Evolutionary conservation across 2,888 invertebrate genomes (phyloP).

Genomic region (Pterostichus niger): DNA sequence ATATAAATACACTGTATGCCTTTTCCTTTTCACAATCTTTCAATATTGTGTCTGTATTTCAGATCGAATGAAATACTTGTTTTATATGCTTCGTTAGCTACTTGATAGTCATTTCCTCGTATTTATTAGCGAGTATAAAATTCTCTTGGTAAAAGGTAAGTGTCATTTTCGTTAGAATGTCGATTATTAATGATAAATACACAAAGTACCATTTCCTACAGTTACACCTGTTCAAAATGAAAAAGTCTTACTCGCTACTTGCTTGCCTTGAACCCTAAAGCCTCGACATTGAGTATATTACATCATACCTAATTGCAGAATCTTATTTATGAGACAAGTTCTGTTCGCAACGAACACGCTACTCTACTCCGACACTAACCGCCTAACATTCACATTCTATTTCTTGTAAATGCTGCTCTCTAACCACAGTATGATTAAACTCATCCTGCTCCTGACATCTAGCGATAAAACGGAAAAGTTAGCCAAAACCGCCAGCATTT

Average conservation of each 20-base stretch:
- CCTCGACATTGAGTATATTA: slow-evolving; percentile 65
- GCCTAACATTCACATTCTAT: slow-evolving; percentile 8
- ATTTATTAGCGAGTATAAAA: slow-evolving; percentile 37
- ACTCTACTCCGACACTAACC: not conserved
- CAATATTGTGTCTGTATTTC: slow-evolving; percentile 9
- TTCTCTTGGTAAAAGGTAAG: slow-evolving; percentile 57
- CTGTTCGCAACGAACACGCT: slow-evolving; percentile 37
- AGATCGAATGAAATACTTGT: not conserved
- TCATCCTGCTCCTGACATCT: slow-evolving; percentile 8
- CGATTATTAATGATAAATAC: slow-evolving; percentile 59
- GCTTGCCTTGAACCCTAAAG: slow-evolving; percentile 65
- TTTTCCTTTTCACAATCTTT: slow-evolving; percentile 27
- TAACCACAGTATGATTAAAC: not conserved
- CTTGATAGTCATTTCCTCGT: slow-evolving; percentile 41
- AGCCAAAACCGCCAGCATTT: not conserved
- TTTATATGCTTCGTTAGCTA: not conserved
- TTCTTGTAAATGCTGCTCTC: slow-evolving; percentile 16
- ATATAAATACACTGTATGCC: slow-evolving; percentile 34
- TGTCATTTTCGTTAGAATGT: slow-evolving; percentile 55
- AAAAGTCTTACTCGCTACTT: slow-evolving; percentile 60
- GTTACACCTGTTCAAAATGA: slow-evolving; percentile 65
- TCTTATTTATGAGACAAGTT: slow-evolving; percentile 64
- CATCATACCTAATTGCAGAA: slow-evolving; percentile 66
- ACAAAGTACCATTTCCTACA: slow-evolving; percentile 63
- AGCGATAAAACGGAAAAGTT: not conserved